A percentile compares a stretch with the other conserved stretches of the same genome.
Evolutionary conservation across 2,113 vertebrate species (phyloP).

Genomic region (Nothocercus julius): DNA sequence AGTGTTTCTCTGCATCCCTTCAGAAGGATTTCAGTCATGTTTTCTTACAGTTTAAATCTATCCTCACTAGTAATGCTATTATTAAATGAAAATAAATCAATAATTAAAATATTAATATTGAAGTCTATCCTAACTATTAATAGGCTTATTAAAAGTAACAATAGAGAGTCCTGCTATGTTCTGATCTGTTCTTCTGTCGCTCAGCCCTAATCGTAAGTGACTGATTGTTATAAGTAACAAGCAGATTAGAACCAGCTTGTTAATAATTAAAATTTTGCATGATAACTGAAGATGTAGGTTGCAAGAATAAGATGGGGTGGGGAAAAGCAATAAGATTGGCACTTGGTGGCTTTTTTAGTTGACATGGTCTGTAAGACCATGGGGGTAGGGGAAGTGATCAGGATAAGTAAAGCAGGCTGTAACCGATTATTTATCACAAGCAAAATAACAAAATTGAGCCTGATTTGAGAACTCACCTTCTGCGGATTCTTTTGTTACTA

Average conservation of each 20-base stretch:
- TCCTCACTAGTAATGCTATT: background rate
- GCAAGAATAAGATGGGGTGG: background rate
- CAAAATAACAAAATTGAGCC: background rate
- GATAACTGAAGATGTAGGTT: background rate
- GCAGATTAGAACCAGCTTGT: background rate
- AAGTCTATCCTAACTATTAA: too few species aligned
- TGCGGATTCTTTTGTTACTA: background rate
- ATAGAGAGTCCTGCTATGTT: background rate
- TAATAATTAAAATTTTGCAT: background rate
- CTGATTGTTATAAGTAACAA: too few species aligned
- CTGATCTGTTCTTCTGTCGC: background rate
- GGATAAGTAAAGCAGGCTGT: background rate
- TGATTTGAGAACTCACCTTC: background rate
- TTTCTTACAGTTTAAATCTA: background rate
- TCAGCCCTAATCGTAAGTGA: background rate
- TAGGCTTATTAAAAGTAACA: background rate
- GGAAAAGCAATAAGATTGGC: background rate
- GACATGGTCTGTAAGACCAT: background rate
- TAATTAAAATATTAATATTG: too few species aligned
- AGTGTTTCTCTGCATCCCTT: background rate
- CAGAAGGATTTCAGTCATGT: background rate
- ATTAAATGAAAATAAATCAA: background rate
- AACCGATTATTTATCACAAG: background rate
- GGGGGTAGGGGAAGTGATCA: background rate
- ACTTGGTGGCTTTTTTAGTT: background rate